Evolutionary conservation across 2,797 vertebrate genomes (phyloP).

Genomic region (Anableps anableps): DNA sequence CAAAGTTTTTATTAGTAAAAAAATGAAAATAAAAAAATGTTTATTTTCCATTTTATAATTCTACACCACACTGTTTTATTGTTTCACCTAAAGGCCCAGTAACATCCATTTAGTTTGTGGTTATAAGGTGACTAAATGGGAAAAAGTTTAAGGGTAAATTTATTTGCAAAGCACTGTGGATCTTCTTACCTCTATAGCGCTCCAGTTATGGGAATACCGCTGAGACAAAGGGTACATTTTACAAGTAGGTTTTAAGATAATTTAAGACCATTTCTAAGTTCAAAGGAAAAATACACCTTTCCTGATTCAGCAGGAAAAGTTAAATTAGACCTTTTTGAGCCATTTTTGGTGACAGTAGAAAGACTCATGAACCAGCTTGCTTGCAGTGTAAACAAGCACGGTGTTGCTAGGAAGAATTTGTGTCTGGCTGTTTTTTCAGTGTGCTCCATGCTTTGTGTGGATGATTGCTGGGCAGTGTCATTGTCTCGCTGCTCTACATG

Average conservation of each 20-base stretch:
- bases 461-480: constrained; percentile 48
- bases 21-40: too few species aligned
- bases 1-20: too few species aligned
- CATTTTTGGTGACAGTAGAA: constrained; percentile 13
- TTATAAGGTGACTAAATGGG: not conserved
- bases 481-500: constrained; percentile 39
- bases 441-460: constrained; percentile 55
- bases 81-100: not conserved
- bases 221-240: not conserved
- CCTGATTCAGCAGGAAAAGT: not conserved
- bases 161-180: not conserved
- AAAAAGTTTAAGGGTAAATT: not conserved
- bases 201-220: not conserved
- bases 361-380: constrained; percentile 41
- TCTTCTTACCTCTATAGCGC: not conserved
- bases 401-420: constrained; percentile 36
- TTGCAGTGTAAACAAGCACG: constrained; percentile 63
- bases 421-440: constrained; percentile 51
- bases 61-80: not conserved
- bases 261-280: not conserved
- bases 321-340: not conserved
- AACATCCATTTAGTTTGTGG: not conserved
- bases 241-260: not conserved
- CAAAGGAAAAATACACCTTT: not conserved
- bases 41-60: too few species aligned